Conservation (phyloP, 1,140 invertebrate species). For the Megalonaias nervosa region DNA sequence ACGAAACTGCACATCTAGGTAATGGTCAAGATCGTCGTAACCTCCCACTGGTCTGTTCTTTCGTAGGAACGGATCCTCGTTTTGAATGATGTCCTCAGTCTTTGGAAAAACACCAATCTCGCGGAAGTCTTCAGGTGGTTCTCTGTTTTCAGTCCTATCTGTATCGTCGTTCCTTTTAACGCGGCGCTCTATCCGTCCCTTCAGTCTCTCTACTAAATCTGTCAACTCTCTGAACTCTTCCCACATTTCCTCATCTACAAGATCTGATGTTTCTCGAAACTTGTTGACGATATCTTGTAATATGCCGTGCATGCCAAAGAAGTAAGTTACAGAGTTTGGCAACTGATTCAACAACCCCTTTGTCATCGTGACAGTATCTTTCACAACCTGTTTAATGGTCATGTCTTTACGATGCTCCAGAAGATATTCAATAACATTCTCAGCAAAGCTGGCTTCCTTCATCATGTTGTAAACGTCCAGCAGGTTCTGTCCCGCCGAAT, state of each 20-base stretch:
- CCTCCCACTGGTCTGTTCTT: constrained; percentile 76
- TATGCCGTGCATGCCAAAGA: constrained; percentile 14
- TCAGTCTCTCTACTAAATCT: too few relatives aligned
- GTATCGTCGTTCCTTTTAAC: too few relatives aligned
- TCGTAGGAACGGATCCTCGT: constrained; percentile 71
- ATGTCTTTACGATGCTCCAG: constrained; percentile 4
- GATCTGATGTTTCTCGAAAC: too few relatives aligned
- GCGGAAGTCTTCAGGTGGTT: constrained; percentile 66
- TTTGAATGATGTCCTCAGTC: constrained; percentile 45
- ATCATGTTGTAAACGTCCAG: constrained; percentile 20
- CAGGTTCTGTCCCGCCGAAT: constrained; percentile 15
- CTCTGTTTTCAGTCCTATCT: not conserved
- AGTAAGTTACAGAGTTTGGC: constrained; percentile 17
- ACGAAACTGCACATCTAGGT: constrained; percentile 84
- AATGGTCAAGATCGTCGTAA: constrained; percentile 79
- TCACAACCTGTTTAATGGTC: constrained; percentile 8
- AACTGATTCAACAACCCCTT: constrained; percentile 8
- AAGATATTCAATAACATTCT: constrained; percentile 10
- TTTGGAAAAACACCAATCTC: constrained; percentile 61
- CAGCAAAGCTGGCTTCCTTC: constrained; percentile 17
- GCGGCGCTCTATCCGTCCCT: too few relatives aligned
- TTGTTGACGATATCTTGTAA: not conserved
- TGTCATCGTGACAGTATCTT: constrained; percentile 22
- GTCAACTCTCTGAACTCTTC: too few relatives aligned
- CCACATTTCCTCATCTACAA: too few relatives aligned